Base-by-base conservation (phyloP, 2,888 invertebrate species). In the Drosophila histrio region DNA sequence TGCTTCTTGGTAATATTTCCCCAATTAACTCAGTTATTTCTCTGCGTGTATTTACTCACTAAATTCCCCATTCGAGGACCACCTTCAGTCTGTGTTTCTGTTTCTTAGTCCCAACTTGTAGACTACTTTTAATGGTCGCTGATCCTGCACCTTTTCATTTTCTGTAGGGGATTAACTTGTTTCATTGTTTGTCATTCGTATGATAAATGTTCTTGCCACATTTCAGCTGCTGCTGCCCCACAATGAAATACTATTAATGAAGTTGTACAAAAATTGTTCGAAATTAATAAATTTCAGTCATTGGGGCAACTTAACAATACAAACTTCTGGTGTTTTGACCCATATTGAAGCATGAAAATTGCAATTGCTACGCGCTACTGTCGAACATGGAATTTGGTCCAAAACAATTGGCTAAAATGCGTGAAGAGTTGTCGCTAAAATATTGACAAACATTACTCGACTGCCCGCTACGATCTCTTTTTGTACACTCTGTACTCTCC, bases 161-260 rank as follows among this genome's bases (percentile, higher is more conserved):
- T 69, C 52, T 8, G 17, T 2, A 11, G 28, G 61, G 71, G 72
- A 86, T 85, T 88, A 88, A 86, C 84, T 83, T 86, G 88, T 81
- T 69, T 56, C 70, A 72, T 71, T 70, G 52, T 60, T 60, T 63
- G 58, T 52, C 49, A 9, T 34, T 39, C 38, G 43, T 34, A 58
- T 87, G 87, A 83, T 84, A 84, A 83, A 83, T 87, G 87, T 63
- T 24, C 19, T 39, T 38, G 49, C 47, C 50, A 47, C 44, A 50
- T 54, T 61, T 68, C 75, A 77, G 65, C 71, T 83, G 79, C 80
- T 21, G 22, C 9, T 36, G 30, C 36, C 21, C 38, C 57, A 71
- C 62, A 74, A 74, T 52, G 46, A 71, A 69, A 67, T 81, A 78
- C 86, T 88, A 78, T 88, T 88, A 88, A 85, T 88, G 72, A 79